phyloP scores from a whole-genome alignment of 1,140 invertebrate species.

The Saccostrea glomerata region DNA sequence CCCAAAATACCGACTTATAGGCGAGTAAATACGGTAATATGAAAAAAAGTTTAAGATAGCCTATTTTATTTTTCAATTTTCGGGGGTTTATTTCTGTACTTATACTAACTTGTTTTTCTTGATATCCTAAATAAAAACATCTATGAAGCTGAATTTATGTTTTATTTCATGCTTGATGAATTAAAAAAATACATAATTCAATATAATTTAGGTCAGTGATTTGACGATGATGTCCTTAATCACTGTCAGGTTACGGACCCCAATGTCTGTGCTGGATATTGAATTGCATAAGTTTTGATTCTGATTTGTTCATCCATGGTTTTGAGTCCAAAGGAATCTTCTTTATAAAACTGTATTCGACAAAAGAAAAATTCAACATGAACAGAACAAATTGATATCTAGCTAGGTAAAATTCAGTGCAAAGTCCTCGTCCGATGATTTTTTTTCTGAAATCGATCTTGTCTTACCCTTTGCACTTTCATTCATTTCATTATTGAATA shows the following conservation, averaged over 20 bases:
- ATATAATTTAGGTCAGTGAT: not conserved
- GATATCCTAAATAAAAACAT: no score
- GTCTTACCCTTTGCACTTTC: not conserved
- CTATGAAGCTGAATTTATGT: no score
- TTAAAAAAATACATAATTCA: no score
- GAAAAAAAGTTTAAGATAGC: no score
- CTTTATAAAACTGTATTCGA: not conserved
- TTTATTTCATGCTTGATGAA: no score
- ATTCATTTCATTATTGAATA: not conserved
- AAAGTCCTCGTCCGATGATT: not conserved
- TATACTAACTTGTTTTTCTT: no score
- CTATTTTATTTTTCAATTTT: no score
- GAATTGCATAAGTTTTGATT: not conserved
- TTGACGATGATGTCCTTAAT: not conserved
- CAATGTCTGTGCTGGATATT: not conserved
- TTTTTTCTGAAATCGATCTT: not conserved
- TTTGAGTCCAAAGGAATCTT: not conserved
- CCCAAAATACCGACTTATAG: no score
- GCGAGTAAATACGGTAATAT: no score
- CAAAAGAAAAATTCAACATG: not conserved
- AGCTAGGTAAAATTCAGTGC: not conserved
- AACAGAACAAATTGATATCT: not conserved
- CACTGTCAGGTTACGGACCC: not conserved
- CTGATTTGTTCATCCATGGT: not conserved
- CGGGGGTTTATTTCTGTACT: no score